Conservation (phyloP, 2,888 invertebrate genomes). For the Fragum fragum region DNA sequence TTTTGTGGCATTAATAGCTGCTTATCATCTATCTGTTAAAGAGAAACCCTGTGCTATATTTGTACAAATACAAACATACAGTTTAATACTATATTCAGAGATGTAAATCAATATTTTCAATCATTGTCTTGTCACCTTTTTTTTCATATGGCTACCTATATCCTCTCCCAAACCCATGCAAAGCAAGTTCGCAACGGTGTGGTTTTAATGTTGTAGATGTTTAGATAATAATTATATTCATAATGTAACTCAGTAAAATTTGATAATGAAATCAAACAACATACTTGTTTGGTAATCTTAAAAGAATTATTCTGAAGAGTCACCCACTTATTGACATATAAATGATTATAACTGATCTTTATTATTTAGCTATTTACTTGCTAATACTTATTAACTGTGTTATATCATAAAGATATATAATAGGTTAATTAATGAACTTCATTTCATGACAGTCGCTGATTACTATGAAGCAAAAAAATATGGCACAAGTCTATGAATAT, state of each 20-base stretch:
- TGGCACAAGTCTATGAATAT: slow-evolving; percentile 9
- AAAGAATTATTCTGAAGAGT: not conserved
- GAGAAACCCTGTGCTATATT: slow-evolving; percentile 22
- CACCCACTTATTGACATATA: slow-evolving; percentile 15
- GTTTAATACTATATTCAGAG: not conserved
- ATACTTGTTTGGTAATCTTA: not conserved
- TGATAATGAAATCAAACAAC: not conserved
- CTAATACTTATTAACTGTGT: slow-evolving; percentile 12
- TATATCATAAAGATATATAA: not conserved
- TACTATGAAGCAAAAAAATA: not conserved
- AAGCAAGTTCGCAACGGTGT: slow-evolving; percentile 70
- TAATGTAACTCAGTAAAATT: not conserved
- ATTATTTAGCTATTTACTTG: not conserved
- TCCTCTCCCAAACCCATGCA: slow-evolving; percentile 58
- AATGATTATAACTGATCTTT: not conserved
- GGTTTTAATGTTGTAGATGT: slow-evolving; percentile 30
- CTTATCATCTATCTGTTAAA: not conserved
- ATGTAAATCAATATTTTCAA: not conserved
- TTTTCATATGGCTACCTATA: not conserved
- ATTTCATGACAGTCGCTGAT: slow-evolving; percentile 59
- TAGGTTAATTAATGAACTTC: slow-evolving; percentile 2
- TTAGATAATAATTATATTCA: slow-evolving; percentile 4
- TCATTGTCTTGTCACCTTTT: not conserved
- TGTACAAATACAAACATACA: slow-evolving; percentile 17
- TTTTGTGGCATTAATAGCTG: not conserved